Base-by-base conservation (phyloP, 2,888 invertebrate genomes). In the Protodeltote pygarga region DNA sequence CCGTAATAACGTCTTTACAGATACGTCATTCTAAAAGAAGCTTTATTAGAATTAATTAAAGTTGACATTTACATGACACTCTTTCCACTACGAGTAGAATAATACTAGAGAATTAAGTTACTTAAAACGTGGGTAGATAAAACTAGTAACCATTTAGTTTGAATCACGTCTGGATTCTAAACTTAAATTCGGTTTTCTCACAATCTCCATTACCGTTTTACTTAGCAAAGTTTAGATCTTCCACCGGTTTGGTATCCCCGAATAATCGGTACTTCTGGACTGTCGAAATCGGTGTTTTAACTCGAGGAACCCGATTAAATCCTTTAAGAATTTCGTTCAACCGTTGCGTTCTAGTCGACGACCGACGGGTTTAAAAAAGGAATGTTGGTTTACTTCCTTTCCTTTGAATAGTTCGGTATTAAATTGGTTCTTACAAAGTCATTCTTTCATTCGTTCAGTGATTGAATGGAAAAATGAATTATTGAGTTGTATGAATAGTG, bases 331-430 rank as follows among this genome's bases (percentile, higher is more conserved):
- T 33, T n/a, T 32, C 11, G 28, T 9, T 31, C 23, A 13, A 52
- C 25, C 34, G 37, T 40, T 47, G 27, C 39, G 17, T 40, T 41
- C 34, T n/a, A n/a, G n/a, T n/a, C n/a, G n/a, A n/a, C n/a, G 11
- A 52, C 39, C 27, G 31, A 16, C 5, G 13, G 29, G 46, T 46
- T 34, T 20, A 50, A 41, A n/a, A n/a, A 54, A 38, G 47, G 33
- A 62, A 62, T 41, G 41, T 41, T 53, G 29, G 38, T 41, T 24
- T 20, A 11, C 44, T 51, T 48, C 34, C 28, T 37, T 44, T 59
- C 40, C 28, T 42, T 53, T 37, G 42, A 53, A 49, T 35, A 48
- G 44, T 31, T 45, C 20, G 14, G 38, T 41, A 51, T 44, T 54
- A 28, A 44, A 54, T 59, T 59, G 8, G 19, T 49, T 53, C 15